Conservation (phyloP, 2,113 vertebrate genomes). For the Ictidomys tridecemlineatus region DNA sequence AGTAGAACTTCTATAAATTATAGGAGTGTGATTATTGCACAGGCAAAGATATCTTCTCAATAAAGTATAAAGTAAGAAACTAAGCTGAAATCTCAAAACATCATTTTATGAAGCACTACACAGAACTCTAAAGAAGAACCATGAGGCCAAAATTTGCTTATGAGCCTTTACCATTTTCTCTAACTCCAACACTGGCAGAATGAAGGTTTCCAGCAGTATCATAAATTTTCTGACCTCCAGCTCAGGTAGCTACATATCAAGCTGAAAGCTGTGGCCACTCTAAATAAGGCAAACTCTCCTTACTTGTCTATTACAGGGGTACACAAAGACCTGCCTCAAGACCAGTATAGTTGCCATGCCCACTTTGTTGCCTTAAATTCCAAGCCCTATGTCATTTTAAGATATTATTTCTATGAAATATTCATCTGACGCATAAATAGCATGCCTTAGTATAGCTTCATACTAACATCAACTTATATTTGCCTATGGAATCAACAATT, state of each 20-base stretch:
- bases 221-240: neutral
- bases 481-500: neutral
- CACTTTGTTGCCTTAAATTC: neutral
- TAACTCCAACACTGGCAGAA: neutral
- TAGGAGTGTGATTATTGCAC: neutral
- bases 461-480: neutral
- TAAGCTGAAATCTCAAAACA: conserved; percentile 5
- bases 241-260: neutral
- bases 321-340: neutral
- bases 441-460: neutral
- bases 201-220: neutral
- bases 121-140: neutral
- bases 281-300: neutral
- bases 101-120: neutral
- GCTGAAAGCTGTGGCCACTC: neutral
- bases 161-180: neutral
- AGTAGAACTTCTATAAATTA: neutral
- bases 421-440: neutral
- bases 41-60: neutral
- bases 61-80: conserved; percentile 4
- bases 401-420: neutral
- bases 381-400: neutral
- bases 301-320: neutral
- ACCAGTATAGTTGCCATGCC: neutral
- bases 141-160: neutral